These are phyloP conservation scores for Brachyistius frenatus DNA, from an alignment of 2,113 vertebrate genomes.

Conservation along the genomic window DNA sequence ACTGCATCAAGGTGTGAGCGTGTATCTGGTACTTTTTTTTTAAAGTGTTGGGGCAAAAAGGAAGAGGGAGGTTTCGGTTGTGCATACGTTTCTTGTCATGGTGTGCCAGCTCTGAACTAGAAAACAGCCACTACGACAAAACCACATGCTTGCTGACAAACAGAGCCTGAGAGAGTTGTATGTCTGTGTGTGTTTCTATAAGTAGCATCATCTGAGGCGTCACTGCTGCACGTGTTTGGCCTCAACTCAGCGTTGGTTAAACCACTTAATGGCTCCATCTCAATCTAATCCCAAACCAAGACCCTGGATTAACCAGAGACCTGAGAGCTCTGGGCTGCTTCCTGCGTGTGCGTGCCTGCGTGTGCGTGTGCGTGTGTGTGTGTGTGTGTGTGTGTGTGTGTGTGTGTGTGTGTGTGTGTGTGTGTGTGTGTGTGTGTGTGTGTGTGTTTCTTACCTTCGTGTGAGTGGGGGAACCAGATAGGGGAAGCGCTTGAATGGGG, in stretches of 20 bases:
- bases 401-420: conserved; percentile 15
- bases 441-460: conserved; percentile 89
- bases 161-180: conserved; percentile 18
- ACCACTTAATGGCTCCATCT: conserved; percentile 80
- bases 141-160: conserved; percentile 46
- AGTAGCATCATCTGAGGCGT: conserved; percentile 71
- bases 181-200: conserved; percentile 46
- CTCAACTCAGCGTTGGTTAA: conserved; percentile 73
- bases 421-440: conserved; percentile 23
- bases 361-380: conserved; percentile 23
- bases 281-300: conserved; percentile 79
- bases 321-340: conserved; percentile 46
- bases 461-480: conserved; percentile 98
- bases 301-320: conserved; percentile 75
- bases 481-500: conserved; percentile 93
- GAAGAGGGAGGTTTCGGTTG: conserved; percentile 32
- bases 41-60: neutral
- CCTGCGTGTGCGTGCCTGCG: conserved; percentile 12
- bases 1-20: conserved; percentile 6
- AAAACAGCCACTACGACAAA: conserved; percentile 59
- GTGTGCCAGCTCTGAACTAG: conserved; percentile 36
- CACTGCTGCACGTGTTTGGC: conserved; percentile 66
- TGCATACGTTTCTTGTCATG: conserved; percentile 24
- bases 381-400: conserved; percentile 23
- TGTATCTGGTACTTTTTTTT: conserved; percentile 1